These are phyloP conservation scores for Calephelis perditalis DNA, from an alignment of 2,888 invertebrate genomes.

Conservation along the genomic window DNA sequence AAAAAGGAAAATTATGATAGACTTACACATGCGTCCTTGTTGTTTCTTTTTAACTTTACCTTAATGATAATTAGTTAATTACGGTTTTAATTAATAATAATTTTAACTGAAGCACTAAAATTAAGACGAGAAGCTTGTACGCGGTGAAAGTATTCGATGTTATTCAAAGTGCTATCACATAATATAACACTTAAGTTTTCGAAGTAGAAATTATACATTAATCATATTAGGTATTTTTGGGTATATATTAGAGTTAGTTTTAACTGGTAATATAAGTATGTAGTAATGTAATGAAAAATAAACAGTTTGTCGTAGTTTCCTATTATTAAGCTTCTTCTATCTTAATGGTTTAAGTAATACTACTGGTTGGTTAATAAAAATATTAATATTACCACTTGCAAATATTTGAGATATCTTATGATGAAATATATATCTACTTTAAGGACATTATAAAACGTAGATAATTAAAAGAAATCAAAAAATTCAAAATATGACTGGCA, in stretches of 20 bases:
- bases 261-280: conserved; percentile 77
- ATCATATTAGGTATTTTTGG: conserved; percentile 77
- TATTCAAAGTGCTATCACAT: conserved; percentile 66
- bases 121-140: conserved; percentile 72
- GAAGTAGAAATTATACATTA: conserved; percentile 76
- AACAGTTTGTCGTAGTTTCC: conserved; percentile 77
- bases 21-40: conserved; percentile 72
- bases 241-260: conserved; percentile 77
- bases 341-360: conserved; percentile 76
- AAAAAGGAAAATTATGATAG: conserved; percentile 78
- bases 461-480: conserved; percentile 80
- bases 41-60: conserved; percentile 58
- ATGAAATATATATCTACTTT: conserved; percentile 79
- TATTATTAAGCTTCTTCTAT: conserved; percentile 79
- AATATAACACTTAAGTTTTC: conserved; percentile 65
- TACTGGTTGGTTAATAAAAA: conserved; percentile 75
- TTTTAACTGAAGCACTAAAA: conserved; percentile 72
- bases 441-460: conserved; percentile 80
- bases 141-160: conserved; percentile 66
- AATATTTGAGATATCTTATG: conserved; percentile 80
- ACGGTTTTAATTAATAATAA: conserved; percentile 78
- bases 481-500: conserved; percentile 74
- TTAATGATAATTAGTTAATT: conserved; percentile 79
- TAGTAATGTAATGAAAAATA: conserved; percentile 75
- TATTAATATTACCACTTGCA: conserved; percentile 78